Percentiles rank a stretch among this genome's conserved stretches.
These are phyloP conservation scores for Bombus fervidus DNA, from an alignment of 1,140 invertebrate species.

Conservation along the genomic window DNA sequence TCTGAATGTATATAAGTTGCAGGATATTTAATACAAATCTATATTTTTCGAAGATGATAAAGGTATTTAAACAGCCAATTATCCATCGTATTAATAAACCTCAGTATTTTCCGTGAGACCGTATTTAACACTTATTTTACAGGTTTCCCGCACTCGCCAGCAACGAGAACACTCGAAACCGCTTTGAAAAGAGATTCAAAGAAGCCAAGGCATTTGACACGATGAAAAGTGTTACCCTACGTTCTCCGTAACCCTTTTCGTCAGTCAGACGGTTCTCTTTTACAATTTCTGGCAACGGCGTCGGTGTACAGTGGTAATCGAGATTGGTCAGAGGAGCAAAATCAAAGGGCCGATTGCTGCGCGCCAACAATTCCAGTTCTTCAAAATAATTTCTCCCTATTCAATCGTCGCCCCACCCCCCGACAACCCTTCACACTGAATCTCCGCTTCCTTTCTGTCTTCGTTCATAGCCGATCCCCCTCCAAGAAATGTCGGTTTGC, in stretches of 20 bases:
- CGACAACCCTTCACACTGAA: neutral
- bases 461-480: neutral
- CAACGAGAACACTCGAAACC: neutral
- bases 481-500: neutral
- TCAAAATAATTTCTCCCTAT: slow-evolving; percentile 62
- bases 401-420: slow-evolving; percentile 51
- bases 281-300: neutral
- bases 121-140: too few species aligned
- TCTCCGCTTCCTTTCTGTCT: neutral
- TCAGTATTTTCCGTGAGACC: too few species aligned
- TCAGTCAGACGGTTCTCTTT: neutral
- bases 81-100: too few species aligned
- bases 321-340: slow-evolving; percentile 36
- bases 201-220: slow-evolving; percentile 39
- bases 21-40: too few species aligned
- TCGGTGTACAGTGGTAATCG: slow-evolving; percentile 26
- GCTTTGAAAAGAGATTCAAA: slow-evolving; percentile 42
- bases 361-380: slow-evolving; percentile 59
- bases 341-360: slow-evolving; percentile 51
- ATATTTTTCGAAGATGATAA: too few species aligned
- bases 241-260: neutral
- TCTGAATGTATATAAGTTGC: too few species aligned
- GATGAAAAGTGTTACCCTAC: slow-evolving; percentile 41
- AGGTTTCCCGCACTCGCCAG: too few species aligned
- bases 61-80: too few species aligned